Evolutionary conservation across 2,888 invertebrate species (phyloP).

Genomic region (Harpagoxenus sublaevis): DNA sequence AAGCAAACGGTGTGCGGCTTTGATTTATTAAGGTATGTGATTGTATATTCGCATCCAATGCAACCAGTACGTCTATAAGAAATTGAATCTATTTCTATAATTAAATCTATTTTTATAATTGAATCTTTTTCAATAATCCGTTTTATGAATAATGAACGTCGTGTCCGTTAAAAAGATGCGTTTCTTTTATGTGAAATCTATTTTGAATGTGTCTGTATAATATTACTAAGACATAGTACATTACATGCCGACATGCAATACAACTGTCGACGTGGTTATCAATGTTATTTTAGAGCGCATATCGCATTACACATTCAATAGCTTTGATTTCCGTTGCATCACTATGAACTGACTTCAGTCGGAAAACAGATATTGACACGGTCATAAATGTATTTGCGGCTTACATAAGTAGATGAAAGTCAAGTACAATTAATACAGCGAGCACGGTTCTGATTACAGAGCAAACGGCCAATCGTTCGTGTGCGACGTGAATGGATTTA

Average conservation of each 20-base stretch:
- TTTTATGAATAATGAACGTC: neutral
- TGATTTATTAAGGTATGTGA: constrained; percentile 93
- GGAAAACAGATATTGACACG: neutral
- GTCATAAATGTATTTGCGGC: neutral
- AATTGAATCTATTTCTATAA: neutral
- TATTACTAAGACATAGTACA: neutral
- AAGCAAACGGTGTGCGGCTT: constrained; percentile 99
- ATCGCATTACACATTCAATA: constrained; percentile 58
- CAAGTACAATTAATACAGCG: constrained; percentile 1
- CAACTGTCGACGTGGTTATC: constrained; percentile 51
- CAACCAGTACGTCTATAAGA: neutral
- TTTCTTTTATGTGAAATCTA: neutral
- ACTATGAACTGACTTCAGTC: neutral
- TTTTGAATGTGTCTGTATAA: neutral
- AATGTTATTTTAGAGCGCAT: constrained; percentile 60
- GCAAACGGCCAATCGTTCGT: constrained; percentile 99
- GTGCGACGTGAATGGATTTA: constrained; percentile 99
- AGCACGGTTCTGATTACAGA: constrained; percentile 86
- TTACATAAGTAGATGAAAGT: neutral
- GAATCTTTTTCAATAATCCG: neutral
- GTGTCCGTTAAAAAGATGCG: neutral
- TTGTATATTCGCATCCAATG: neutral
- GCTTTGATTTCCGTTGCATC: constrained; percentile 20
- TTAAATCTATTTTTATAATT: too few species aligned
- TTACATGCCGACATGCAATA: neutral